These are phyloP conservation scores for Pygoscelis adeliae DNA, from an alignment of 2,113 vertebrate genomes.

Conservation along the genomic window DNA sequence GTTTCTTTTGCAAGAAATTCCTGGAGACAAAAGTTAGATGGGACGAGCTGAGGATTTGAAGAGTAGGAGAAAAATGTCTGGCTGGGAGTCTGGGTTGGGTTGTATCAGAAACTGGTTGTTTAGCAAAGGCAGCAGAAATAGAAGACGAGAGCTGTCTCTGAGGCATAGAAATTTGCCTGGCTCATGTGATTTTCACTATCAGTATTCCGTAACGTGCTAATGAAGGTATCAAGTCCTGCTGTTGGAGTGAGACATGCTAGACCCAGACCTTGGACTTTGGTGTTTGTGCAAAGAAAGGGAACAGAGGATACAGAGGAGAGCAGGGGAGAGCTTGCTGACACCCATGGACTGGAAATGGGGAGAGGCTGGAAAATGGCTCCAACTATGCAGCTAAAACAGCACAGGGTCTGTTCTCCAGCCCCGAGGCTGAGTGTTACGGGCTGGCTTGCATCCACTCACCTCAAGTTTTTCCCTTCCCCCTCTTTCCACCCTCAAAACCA, in stretches of 20 bases:
- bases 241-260: not conserved
- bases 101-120: not conserved
- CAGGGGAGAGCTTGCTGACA: not conserved
- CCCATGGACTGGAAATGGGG: not conserved
- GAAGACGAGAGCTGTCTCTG: not conserved
- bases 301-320: not conserved
- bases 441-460: not conserved
- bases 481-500: not conserved
- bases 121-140: not conserved
- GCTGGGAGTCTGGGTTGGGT: not conserved
- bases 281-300: not conserved
- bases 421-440: not conserved
- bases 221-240: not conserved
- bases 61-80: not conserved
- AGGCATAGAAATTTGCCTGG: not conserved
- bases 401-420: not conserved
- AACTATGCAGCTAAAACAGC: not conserved
- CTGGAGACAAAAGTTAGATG: not conserved
- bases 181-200: not conserved
- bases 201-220: fast-evolving
- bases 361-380: not conserved
- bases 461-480: not conserved
- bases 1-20: not conserved
- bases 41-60: not conserved
- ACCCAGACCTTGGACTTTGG: not conserved